A percentile compares a stretch with the other conserved stretches of the same genome.
Evolutionary conservation across 37 sponge, comb jelly and placozoan species (phyloP).

Genomic region (Crambe crambe): DNA sequence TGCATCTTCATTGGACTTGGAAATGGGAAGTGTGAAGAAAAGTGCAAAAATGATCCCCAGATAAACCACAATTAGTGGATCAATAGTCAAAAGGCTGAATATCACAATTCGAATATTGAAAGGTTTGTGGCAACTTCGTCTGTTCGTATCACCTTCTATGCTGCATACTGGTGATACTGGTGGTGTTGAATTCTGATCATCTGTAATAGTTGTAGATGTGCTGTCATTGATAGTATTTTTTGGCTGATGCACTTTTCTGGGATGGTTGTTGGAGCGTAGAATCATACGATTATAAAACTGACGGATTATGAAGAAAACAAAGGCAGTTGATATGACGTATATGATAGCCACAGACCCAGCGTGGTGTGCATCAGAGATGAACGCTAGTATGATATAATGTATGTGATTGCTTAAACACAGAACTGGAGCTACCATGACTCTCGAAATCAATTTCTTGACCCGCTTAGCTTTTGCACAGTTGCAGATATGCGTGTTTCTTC

Average conservation of each 20-base stretch:
- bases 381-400: constrained; percentile 31
- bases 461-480: neutral
- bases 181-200: neutral
- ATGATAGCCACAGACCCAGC: constrained; percentile 7
- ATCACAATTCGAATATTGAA: constrained; percentile 16
- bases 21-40: constrained; percentile 17
- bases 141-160: neutral
- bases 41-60: constrained; percentile 15
- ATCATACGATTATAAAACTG: constrained; percentile 19
- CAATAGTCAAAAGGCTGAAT: constrained; percentile 2
- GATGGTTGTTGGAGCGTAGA: neutral
- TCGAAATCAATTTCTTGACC: constrained; percentile 15
- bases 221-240: neutral
- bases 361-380: constrained; percentile 28
- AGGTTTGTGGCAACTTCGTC: neutral
- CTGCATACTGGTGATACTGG: neutral
- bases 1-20: constrained; percentile 23
- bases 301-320: constrained; percentile 18
- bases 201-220: too few species aligned
- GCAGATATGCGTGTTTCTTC: neutral
- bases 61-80: constrained; percentile 18
- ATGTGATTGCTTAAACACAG: constrained; percentile 25
- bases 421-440: constrained; percentile 21
- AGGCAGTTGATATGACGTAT: neutral
- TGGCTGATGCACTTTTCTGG: neutral